Evolutionary conservation across 2,113 vertebrate species (phyloP), one percentile per base, ranked within the genome.

Genomic region (Mirounga angustirostris): DNA sequence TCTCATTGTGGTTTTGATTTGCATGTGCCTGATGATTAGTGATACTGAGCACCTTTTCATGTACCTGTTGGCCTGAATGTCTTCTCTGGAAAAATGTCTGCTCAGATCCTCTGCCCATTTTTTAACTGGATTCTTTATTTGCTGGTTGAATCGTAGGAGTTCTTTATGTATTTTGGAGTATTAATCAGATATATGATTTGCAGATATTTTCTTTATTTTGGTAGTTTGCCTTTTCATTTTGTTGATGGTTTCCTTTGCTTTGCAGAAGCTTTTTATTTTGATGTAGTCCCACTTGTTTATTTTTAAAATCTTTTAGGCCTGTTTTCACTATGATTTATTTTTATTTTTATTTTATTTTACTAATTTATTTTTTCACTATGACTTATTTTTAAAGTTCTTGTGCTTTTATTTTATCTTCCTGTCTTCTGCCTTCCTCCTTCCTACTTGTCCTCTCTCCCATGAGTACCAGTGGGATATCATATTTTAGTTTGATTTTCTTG

Each of bases 321-420:
- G 59, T 79, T 89, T 52, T 85, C 40, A 81, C 28, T 22, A 30
- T 33, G n/a, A 74, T 15, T 65, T 65, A 65, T 30, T 19, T 56
- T 56, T 56, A 56, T 59, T 67, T 67, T 30, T 65, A 65, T 26
- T 61, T 61, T 61, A 58, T 69, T 69, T 69, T n/a, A 15, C 16
- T n/a, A 18, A n/a, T 69, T 69, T 65, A 65, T 89, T 61, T 80
- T 89, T 52, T 85, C 40, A 82, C 24, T 16, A 22, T 33, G 26
- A 79, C 8, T 18, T 40, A 89, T 22, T 93, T 78, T 54, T 79
- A 76, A 81, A 58, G 4, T 78, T 91, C 71, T 65, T 52, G 2
- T 30, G 36, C 21, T 88, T 94, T 82, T 61, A 63, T 65, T 92
- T 90, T 84, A 7, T n/a, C 30, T 76, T 94, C 74, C 52, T 89